These are phyloP conservation scores for Poecilia wingei DNA, from an alignment of 2,797 vertebrate species.

Conservation along the genomic window DNA sequence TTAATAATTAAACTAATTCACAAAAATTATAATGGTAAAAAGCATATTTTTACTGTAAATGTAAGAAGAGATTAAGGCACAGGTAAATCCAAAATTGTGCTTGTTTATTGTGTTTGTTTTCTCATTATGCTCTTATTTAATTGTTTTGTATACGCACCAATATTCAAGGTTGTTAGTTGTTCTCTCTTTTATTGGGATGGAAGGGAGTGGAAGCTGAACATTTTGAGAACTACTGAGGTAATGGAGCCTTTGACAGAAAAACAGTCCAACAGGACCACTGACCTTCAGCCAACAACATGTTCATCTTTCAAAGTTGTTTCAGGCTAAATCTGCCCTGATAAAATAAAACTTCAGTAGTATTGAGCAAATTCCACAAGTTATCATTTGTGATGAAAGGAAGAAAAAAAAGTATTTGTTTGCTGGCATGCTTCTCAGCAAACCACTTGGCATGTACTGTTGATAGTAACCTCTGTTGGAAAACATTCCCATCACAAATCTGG, in stretches of 20 bases:
- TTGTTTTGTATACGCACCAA: background rate
- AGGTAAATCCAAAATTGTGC: background rate
- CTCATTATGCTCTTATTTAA: background rate
- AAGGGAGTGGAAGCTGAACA: background rate
- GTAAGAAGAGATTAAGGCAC: background rate
- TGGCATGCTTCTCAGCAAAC: background rate
- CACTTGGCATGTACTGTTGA: background rate
- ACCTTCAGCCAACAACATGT: background rate
- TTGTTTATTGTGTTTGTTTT: background rate
- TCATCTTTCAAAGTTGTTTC: background rate
- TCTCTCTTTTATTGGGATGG: background rate
- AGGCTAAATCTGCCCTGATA: background rate
- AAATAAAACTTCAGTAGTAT: background rate
- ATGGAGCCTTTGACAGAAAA: background rate
- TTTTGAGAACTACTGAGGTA: background rate
- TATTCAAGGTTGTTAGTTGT: background rate
- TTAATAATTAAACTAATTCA: background rate
- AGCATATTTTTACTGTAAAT: background rate
- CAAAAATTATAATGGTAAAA: background rate
- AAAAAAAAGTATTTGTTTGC: background rate
- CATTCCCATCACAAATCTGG: background rate
- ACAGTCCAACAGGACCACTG: background rate
- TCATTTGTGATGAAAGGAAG: background rate
- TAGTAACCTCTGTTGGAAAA: background rate
- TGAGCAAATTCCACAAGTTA: background rate